A percentile compares a stretch with the other conserved stretches of the same genome.
Evolutionary conservation across 2,797 vertebrate genomes (phyloP).

Genomic region (Acanthopagrus latus): DNA sequence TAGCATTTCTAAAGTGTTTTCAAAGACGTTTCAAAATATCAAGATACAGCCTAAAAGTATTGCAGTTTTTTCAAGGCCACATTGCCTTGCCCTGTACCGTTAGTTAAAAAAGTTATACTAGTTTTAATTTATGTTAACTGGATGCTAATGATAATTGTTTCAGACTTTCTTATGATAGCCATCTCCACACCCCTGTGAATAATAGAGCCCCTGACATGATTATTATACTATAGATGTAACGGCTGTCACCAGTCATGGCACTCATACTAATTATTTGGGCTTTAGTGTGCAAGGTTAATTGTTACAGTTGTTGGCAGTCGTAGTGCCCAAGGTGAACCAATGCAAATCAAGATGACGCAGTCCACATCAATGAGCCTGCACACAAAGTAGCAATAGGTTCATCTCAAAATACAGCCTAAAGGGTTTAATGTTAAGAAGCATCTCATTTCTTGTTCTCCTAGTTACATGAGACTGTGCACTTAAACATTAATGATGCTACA

Average conservation of each 20-base stretch:
- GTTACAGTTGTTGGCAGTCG: constrained; percentile 9
- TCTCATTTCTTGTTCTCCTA: not conserved
- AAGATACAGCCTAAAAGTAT: too few species aligned
- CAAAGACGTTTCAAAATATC: too few species aligned
- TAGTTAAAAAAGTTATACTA: not conserved
- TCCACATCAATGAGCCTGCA: constrained; percentile 12
- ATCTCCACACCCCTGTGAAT: not conserved
- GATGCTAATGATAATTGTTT: not conserved
- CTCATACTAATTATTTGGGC: not conserved
- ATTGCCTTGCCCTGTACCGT: too few species aligned
- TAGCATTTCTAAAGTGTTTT: too few species aligned
- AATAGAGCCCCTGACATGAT: not conserved
- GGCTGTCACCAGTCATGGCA: not conserved
- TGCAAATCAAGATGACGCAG: constrained; percentile 9
- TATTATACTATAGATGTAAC: not conserved
- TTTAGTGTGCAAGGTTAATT: constrained; percentile 12
- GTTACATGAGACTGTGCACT: not conserved
- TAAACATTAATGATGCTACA: not conserved
- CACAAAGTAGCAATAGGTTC: not conserved
- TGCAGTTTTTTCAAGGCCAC: too few species aligned
- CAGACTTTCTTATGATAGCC: not conserved
- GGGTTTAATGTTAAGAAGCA: not conserved
- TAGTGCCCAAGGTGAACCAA: constrained; percentile 15
- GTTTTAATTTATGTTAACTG: not conserved
- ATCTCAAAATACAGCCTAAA: not conserved